These are phyloP conservation scores for Eremophila alpestris DNA, from an alignment of 2,797 vertebrate species.

Conservation along the genomic window DNA sequence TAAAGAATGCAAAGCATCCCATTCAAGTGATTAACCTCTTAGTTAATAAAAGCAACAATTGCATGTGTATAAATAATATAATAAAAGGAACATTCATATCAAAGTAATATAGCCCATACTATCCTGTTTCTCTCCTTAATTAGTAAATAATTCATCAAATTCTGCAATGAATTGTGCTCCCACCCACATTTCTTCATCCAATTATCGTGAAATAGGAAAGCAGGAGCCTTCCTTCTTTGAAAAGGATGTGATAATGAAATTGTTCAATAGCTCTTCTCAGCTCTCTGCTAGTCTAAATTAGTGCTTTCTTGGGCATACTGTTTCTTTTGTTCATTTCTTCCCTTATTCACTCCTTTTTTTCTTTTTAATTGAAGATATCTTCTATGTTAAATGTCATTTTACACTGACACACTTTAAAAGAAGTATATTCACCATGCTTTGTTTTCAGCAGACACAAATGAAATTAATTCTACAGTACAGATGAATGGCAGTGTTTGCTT, in stretches of 20 bases:
- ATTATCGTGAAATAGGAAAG: slow-evolving; percentile 79
- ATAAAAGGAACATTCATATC: slow-evolving; percentile 75
- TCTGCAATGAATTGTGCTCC: slow-evolving; percentile 74
- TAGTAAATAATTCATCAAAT: slow-evolving; percentile 82
- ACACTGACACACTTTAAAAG: neutral
- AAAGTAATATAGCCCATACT: slow-evolving; percentile 68
- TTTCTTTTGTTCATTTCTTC: slow-evolving; percentile 46
- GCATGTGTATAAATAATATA: slow-evolving; percentile 78
- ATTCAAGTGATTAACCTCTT: slow-evolving; percentile 83
- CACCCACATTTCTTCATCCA: slow-evolving; percentile 78
- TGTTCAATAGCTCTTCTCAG: slow-evolving; percentile 59
- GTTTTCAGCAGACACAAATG: slow-evolving; percentile 40
- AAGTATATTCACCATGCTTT: neutral
- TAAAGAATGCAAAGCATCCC: slow-evolving; percentile 73
- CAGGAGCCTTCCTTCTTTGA: slow-evolving; percentile 57
- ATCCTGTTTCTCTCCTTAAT: slow-evolving; percentile 72
- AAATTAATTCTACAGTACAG: slow-evolving; percentile 41
- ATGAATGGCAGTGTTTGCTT: slow-evolving; percentile 43
- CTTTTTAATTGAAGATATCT: neutral
- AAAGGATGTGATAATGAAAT: slow-evolving; percentile 71
- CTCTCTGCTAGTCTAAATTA: slow-evolving; percentile 43
- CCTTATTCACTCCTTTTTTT: neutral
- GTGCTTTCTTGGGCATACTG: slow-evolving; percentile 9
- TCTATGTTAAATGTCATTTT: slow-evolving; percentile 11
- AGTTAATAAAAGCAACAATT: slow-evolving; percentile 80